Percentiles rank a stretch among this genome's conserved stretches.
phyloP scores from a whole-genome alignment of 1,140 invertebrate genomes.

The Notospermus geniculatus region DNA sequence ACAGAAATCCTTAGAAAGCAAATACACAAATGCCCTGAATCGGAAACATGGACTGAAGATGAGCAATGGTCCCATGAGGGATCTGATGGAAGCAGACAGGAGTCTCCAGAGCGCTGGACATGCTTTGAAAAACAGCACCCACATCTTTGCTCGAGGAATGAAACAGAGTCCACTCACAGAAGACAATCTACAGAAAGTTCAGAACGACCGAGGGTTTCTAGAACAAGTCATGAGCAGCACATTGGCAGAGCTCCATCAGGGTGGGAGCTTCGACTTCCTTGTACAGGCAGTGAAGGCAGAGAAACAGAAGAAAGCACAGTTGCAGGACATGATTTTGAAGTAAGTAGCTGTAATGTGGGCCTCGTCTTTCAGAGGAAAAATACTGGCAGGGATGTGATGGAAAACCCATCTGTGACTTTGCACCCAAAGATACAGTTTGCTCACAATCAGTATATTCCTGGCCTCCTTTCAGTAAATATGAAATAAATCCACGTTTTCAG shows the following conservation, averaged over 20 bases:
- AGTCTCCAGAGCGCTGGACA: slow-evolving; percentile 36
- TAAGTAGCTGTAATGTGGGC: slow-evolving; percentile 13
- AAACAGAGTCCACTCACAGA: slow-evolving; percentile 50
- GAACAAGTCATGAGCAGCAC: slow-evolving; percentile 41
- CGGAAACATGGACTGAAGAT: slow-evolving; percentile 38
- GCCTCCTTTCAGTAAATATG: too few relatives aligned
- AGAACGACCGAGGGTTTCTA: slow-evolving; percentile 48
- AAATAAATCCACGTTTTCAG: slow-evolving; percentile 20
- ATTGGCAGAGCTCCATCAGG: slow-evolving; percentile 44
- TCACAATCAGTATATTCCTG: too few relatives aligned
- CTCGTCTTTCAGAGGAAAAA: too few relatives aligned
- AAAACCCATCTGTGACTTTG: too few relatives aligned
- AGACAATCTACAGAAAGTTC: slow-evolving; percentile 51
- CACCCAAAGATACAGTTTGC: too few relatives aligned
- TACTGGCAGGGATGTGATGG: too few relatives aligned
- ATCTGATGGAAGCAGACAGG: slow-evolving; percentile 35
- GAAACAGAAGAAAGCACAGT: slow-evolving; percentile 43
- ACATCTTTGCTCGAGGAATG: slow-evolving; percentile 46
- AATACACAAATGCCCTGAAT: slow-evolving; percentile 40
- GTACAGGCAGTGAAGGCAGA: slow-evolving; percentile 41
- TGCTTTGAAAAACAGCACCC: slow-evolving; percentile 47
- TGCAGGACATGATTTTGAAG: slow-evolving; percentile 29
- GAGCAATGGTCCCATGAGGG: slow-evolving; percentile 33
- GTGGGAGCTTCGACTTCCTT: slow-evolving; percentile 41
- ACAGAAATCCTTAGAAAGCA: slow-evolving; percentile 40